Evolutionary conservation across 1,140 invertebrate species (phyloP).

Genomic region (Lasioglossum baleicum): DNA sequence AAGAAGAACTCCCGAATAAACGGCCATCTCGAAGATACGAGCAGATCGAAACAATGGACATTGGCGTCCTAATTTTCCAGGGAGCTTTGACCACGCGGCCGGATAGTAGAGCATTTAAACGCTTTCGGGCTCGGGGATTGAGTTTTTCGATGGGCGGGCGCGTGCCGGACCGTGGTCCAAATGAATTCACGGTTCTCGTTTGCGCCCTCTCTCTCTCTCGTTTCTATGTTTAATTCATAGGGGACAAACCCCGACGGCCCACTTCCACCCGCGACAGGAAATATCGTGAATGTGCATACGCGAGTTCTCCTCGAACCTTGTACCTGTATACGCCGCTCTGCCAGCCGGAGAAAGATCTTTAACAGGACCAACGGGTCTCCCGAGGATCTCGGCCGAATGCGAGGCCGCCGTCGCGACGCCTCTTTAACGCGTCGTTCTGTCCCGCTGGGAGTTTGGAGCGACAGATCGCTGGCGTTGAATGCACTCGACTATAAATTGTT

Average conservation of each 20-base stretch:
- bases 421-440: not conserved
- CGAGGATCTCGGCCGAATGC: not conserved
- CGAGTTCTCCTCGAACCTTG: no score
- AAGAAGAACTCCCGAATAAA: no score
- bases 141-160: conserved; percentile 16
- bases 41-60: not conserved
- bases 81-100: no score
- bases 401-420: not conserved
- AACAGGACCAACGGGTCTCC: not conserved
- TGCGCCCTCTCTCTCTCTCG: conserved; percentile 1
- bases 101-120: conserved; percentile 26
- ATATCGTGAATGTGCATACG: not conserved
- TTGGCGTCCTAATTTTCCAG: no score
- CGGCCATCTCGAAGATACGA: no score
- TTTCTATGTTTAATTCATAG: conserved; percentile 56
- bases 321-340: no score
- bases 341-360: not conserved
- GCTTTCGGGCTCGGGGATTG: not conserved
- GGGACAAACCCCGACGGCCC: not conserved
- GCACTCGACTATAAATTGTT: no score
- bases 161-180: conserved; percentile 28
- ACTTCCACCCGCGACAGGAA: conserved; percentile 23
- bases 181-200: conserved; percentile 59
- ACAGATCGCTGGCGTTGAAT: no score
- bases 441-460: not conserved